Percentiles rank a stretch among this genome's conserved stretches.
Conservation (phyloP, 2,888 invertebrate species). For the Cryptocheilus praepositus region DNA sequence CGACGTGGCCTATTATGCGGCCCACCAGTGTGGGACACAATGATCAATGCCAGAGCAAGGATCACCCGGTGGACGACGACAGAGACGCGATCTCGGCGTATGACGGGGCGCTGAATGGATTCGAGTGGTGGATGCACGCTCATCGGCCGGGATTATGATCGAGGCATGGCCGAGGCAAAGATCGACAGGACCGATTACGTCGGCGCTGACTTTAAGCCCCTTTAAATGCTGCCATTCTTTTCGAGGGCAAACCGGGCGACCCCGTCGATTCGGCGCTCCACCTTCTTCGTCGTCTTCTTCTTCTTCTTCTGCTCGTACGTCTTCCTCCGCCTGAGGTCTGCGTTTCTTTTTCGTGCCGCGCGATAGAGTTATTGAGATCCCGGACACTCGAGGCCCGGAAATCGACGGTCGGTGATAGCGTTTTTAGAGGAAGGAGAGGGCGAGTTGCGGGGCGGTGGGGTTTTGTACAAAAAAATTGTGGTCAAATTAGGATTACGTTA, state of each 20-base stretch:
- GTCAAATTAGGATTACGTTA: no score
- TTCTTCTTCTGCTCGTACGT: neutral
- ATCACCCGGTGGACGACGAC: conserved; percentile 12
- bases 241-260: conserved; percentile 9
- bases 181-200: conserved; percentile 59
- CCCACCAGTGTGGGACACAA: conserved; percentile 42
- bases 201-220: conserved; percentile 56
- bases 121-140: conserved; percentile 20
- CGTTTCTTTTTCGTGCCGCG: neutral
- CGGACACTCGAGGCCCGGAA: no score
- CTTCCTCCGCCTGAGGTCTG: neutral
- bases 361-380: neutral
- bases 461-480: no score
- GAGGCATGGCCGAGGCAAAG: conserved; percentile 40
- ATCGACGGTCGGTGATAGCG: no score
- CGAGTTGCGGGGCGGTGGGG: no score
- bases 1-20: conserved; percentile 49
- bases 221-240: conserved; percentile 59
- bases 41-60: conserved; percentile 43
- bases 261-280: conserved; percentile 12
- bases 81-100: conserved; percentile 10
- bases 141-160: conserved; percentile 43
- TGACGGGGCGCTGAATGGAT: conserved; percentile 37
- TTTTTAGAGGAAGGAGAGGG: no score
- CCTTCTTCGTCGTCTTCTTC: conserved; percentile 4